phyloP scores from a whole-genome alignment of 1,140 invertebrate genomes.

The Achroia grisella region DNA sequence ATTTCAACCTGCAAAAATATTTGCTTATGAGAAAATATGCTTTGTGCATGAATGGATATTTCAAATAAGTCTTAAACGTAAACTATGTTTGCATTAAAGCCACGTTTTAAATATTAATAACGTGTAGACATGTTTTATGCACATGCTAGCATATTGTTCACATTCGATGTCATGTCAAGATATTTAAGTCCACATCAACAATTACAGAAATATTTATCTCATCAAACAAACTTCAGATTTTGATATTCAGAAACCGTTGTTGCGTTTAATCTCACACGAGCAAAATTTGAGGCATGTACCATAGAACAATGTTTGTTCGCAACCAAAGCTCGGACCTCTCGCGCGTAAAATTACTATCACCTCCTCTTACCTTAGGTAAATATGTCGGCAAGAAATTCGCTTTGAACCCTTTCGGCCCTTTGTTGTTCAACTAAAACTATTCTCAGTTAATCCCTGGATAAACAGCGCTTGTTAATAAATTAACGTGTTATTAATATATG shows the following conservation, averaged over 20 bases:
- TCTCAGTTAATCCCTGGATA: slow-evolving; percentile 70
- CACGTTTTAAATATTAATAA: background rate
- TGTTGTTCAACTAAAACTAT: slow-evolving; percentile 73
- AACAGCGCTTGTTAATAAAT: slow-evolving; percentile 71
- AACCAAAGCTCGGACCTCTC: slow-evolving; percentile 58
- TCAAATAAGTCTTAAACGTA: no score
- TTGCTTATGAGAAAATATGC: no score
- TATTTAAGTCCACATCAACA: slow-evolving; percentile 15
- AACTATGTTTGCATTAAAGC: no score
- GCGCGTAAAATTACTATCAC: slow-evolving; percentile 70
- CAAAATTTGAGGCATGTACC: slow-evolving; percentile 27
- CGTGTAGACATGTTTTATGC: background rate
- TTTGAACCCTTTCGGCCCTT: slow-evolving; percentile 70
- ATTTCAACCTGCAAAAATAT: no score
- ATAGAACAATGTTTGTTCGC: slow-evolving; percentile 49
- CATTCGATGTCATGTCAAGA: background rate
- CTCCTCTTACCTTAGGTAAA: slow-evolving; percentile 63
- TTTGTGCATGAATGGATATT: no score
- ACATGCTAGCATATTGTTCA: background rate
- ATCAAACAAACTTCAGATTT: slow-evolving; percentile 25
- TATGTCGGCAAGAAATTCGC: slow-evolving; percentile 73
- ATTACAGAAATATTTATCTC: slow-evolving; percentile 14
- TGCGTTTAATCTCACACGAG: slow-evolving; percentile 17
- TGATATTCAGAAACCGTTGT: slow-evolving; percentile 23
- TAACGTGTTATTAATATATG: slow-evolving; percentile 72